Evolutionary conservation across 1,140 invertebrate genomes (phyloP).

Genomic region (Tribolium castaneum): DNA sequence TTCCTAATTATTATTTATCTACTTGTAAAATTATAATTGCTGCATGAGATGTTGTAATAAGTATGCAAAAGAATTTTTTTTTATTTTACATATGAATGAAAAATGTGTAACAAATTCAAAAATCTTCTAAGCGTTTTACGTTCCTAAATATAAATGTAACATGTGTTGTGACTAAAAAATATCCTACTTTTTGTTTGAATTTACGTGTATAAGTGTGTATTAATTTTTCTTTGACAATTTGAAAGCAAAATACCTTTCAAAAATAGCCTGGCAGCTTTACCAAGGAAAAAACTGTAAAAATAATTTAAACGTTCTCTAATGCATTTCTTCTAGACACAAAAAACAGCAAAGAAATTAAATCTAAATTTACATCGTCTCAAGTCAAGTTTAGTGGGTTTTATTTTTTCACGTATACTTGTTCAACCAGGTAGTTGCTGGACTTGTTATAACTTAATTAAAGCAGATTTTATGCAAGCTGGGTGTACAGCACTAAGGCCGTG

Average conservation of each 20-base stretch:
- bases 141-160: background rate
- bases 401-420: too few relatives aligned
- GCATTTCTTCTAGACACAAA: background rate
- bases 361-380: too few relatives aligned
- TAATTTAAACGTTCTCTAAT: background rate
- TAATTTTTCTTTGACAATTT: background rate
- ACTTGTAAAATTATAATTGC: too few relatives aligned
- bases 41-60: too few relatives aligned
- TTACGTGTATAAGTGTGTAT: background rate
- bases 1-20: background rate
- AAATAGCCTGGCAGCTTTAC: background rate
- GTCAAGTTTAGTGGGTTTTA: too few relatives aligned
- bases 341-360: too few relatives aligned
- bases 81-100: background rate
- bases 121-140: background rate
- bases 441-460: too few relatives aligned
- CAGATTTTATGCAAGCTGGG: too few relatives aligned
- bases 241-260: background rate
- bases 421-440: too few relatives aligned
- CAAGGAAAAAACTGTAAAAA: background rate
- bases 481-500: too few relatives aligned
- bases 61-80: background rate
- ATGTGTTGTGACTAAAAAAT: background rate
- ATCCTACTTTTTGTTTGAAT: background rate
- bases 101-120: too few relatives aligned